Evolutionary conservation across 2,113 vertebrate genomes (phyloP).

Genomic region (Reinhardtius hippoglossoides): DNA sequence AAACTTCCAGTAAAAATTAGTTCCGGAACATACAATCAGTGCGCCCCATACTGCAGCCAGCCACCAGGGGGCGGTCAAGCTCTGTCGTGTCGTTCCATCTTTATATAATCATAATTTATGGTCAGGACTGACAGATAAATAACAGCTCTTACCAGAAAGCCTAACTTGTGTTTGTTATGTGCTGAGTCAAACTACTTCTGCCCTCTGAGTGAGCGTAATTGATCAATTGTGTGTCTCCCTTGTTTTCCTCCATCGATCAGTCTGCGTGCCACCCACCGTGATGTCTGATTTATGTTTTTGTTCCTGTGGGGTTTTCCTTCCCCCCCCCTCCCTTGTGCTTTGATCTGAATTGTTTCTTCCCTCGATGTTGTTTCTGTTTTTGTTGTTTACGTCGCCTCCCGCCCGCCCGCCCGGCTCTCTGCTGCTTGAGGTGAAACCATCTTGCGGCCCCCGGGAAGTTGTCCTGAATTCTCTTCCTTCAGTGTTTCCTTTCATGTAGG

Average conservation of each 20-base stretch:
- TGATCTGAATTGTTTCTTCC: slow-evolving; percentile 10
- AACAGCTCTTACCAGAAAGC: too few species aligned
- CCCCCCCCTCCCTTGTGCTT: neutral
- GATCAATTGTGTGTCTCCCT: neutral
- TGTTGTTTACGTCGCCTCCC: slow-evolving; percentile 18
- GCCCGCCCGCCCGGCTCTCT: neutral
- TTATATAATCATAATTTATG: too few species aligned
- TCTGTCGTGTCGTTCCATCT: too few species aligned
- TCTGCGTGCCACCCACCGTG: slow-evolving; percentile 21
- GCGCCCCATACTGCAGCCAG: too few species aligned
- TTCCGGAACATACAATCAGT: too few species aligned
- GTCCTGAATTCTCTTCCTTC: slow-evolving; percentile 49
- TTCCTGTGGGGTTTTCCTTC: neutral
- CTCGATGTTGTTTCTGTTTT: slow-evolving; percentile 38
- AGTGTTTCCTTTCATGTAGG: slow-evolving; percentile 55
- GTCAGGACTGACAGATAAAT: too few species aligned
- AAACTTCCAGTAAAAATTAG: too few species aligned
- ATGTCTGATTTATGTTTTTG: slow-evolving; percentile 20
- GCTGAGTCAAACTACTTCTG: neutral
- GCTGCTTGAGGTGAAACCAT: slow-evolving; percentile 21
- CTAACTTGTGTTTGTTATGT: neutral
- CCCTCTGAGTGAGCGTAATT: neutral
- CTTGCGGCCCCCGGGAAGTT: slow-evolving; percentile 18
- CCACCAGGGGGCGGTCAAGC: too few species aligned
- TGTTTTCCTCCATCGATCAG: slow-evolving; percentile 36